Evolutionary conservation across 2,888 invertebrate genomes (phyloP).

Genomic region (Lordiphosa andalusiaca): DNA sequence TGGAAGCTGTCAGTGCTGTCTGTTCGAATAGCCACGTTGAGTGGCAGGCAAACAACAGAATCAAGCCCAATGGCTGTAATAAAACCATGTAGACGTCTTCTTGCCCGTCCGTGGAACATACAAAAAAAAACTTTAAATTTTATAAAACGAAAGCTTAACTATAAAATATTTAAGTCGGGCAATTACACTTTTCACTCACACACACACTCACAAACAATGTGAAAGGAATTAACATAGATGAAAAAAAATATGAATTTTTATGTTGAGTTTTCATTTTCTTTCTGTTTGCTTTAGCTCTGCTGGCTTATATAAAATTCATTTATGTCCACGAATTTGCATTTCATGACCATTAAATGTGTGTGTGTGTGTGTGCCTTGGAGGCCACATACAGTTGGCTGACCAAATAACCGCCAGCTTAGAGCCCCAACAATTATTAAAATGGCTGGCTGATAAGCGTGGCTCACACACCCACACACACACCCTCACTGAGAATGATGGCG

Average conservation of each 20-base stretch:
- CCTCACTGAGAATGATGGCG: slow-evolving; percentile 17
- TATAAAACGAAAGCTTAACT: too few relatives aligned
- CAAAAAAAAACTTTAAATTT: too few relatives aligned
- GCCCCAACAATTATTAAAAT: slow-evolving; percentile 41
- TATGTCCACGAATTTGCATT: slow-evolving; percentile 15
- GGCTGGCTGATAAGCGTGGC: slow-evolving; percentile 20
- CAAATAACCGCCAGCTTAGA: slow-evolving; percentile 31
- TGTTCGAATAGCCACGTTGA: too few relatives aligned
- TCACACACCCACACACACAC: slow-evolving; percentile 26
- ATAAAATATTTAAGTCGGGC: slow-evolving; percentile 14
- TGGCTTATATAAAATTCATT: neutral
- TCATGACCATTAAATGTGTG: slow-evolving; percentile 8
- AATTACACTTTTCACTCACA: too few relatives aligned
- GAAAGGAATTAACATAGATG: too few relatives aligned
- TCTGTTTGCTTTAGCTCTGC: neutral
- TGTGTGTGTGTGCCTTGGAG: neutral
- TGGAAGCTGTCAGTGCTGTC: too few relatives aligned
- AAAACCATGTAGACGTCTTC: too few relatives aligned
- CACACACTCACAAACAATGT: too few relatives aligned
- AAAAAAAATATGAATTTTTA: too few relatives aligned
- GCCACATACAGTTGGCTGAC: slow-evolving; percentile 22
- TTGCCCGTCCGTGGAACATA: too few relatives aligned
- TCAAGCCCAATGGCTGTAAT: too few relatives aligned
- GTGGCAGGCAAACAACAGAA: too few relatives aligned
- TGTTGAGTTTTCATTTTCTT: slow-evolving; percentile 13